Base-by-base conservation (phyloP, 2,888 invertebrate genomes). In the Priocnemis perturbator region DNA sequence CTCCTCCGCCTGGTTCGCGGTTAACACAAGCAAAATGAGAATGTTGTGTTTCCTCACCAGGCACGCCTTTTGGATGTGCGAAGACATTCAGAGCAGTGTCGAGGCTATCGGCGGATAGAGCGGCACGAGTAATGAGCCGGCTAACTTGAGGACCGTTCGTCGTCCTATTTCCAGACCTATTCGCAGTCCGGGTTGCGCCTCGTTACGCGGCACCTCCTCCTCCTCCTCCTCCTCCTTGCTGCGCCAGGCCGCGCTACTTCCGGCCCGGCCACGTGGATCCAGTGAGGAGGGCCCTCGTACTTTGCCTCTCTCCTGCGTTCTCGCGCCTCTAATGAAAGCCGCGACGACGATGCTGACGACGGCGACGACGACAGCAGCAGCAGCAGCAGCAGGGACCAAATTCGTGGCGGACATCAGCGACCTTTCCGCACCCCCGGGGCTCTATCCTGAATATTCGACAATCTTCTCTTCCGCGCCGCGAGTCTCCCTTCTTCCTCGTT, bases 21-120 rank as follows among this genome's bases (percentile, higher is more conserved):
- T 37, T 11, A 37, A 9, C 11, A 9, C 11, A 9, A 11, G 7
- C n/a, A 37, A 11, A 37, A 37, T 37, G 37, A 37, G 7, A 37
- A 37, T 11, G 60, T 65, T 57, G 59, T 64, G 61, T 61, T 57
- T 73, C 69, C 86, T 87, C 82, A 86, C 87, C 87, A 86, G 85
- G 84, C 87, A 87, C 87, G 84, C 84, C 84, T 88, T 87, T 83
- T 86, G 87, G 83, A 87, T 86, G 86, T 86, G 87, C 81, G 87
- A 87, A 87, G 87, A 89, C 88, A 88, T 88, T 89, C 87, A 86
- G 86, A 87, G 85, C 76, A 77, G 81, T 84, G 81, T 85, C 85
- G 83, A 79, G 78, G 76, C 84, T 84, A 83, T 83, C 80, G 60
- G 60, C 68, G 21, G 70, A 56, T 74, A 69, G 37, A 37, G 11